phyloP scores from a whole-genome alignment of 53 echinoderm and acorn worm species.

The Luidia sarsii region DNA sequence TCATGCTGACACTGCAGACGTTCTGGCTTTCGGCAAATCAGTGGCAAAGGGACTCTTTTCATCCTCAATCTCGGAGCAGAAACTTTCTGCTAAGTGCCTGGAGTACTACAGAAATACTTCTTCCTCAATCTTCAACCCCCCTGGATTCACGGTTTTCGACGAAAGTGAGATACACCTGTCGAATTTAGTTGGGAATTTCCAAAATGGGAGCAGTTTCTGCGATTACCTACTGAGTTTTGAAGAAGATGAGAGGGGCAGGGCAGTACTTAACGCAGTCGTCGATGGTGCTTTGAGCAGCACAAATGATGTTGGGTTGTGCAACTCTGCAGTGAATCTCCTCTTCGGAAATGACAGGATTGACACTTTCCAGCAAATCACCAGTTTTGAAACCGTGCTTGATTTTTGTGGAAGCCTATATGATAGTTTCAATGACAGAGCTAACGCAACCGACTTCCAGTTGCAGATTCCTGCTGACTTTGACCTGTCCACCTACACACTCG shows the following conservation, averaged over 20 bases:
- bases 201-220: conserved; percentile 11
- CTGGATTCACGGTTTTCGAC: conserved; percentile 1
- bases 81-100: not conserved
- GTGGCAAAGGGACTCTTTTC: not conserved
- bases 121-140: not conserved
- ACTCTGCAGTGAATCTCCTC: conserved; percentile 6
- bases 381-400: not conserved
- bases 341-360: not conserved
- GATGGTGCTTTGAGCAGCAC: conserved; percentile 18
- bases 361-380: not conserved
- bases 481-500: not conserved
- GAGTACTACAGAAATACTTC: not conserved
- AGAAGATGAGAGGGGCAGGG: not conserved
- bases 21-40: conserved; percentile 1
- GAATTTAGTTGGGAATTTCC: not conserved
- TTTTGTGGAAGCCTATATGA: conserved; percentile 17
- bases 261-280: not conserved
- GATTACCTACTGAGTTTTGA: conserved; percentile 7
- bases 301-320: conserved; percentile 25
- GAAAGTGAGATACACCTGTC: not conserved
- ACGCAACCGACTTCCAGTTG: not conserved
- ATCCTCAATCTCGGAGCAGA: not conserved
- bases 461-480: conserved; percentile 7
- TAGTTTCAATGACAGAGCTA: conserved; percentile 11
- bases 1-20: not conserved